These are phyloP conservation scores for Gobius niger DNA, from an alignment of 2,113 vertebrate genomes.

Conservation along the genomic window DNA sequence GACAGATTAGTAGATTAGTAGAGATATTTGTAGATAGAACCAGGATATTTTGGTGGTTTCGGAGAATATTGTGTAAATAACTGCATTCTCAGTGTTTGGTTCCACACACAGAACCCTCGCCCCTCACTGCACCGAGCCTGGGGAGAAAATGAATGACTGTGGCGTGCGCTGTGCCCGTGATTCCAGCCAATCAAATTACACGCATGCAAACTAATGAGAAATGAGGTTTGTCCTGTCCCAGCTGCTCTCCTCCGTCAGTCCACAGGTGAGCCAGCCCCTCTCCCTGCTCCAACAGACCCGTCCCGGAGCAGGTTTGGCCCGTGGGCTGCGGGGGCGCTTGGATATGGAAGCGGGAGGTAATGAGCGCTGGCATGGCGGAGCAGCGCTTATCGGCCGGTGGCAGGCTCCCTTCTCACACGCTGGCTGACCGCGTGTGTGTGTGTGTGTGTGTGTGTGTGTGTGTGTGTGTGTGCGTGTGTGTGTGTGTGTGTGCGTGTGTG, in stretches of 20 bases:
- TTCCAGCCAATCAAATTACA: background rate
- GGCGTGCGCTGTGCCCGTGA: background rate
- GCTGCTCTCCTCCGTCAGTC: constrained; percentile 26
- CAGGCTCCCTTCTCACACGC: constrained; percentile 45
- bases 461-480: background rate
- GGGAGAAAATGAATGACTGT: background rate
- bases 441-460: background rate
- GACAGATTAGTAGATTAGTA: too few species aligned
- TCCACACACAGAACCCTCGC: too few species aligned
- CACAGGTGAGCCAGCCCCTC: constrained; percentile 43
- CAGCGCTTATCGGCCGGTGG: constrained; percentile 45
- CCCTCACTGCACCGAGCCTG: too few species aligned
- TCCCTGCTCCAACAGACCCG: constrained; percentile 44
- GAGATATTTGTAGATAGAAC: too few species aligned
- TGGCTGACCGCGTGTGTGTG: background rate
- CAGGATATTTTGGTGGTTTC: too few species aligned
- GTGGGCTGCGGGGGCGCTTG: constrained; percentile 13
- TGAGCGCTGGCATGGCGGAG: constrained; percentile 40
- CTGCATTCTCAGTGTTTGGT: too few species aligned
- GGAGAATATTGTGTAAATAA: too few species aligned
- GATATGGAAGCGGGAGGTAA: constrained; percentile 36
- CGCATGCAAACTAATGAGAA: background rate
- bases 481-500: background rate
- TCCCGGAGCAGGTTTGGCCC: constrained; percentile 18
- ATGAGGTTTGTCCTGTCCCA: constrained; percentile 1